phyloP scores from a whole-genome alignment of 2,888 invertebrate genomes.

The Drosophila bunnanda region DNA sequence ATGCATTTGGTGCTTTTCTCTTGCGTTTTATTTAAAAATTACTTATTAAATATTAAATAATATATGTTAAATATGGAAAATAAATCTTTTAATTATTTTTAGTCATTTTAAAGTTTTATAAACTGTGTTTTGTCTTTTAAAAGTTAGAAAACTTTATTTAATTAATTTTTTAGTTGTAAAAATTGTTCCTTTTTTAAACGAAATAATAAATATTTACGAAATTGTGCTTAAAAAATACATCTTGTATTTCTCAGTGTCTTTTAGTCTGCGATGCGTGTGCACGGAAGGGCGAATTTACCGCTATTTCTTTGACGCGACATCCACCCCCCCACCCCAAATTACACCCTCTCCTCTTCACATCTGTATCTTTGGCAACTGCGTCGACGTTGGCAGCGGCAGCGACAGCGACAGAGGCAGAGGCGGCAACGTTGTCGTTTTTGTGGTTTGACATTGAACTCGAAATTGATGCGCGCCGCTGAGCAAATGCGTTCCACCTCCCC shows the following conservation, averaged over 20 bases:
- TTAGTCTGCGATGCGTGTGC: conserved; percentile 9
- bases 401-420: conserved; percentile 12
- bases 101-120: background rate
- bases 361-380: conserved; percentile 19
- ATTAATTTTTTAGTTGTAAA: too few relatives aligned
- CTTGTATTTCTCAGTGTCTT: background rate
- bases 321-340: conserved; percentile 1
- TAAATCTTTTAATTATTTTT: background rate
- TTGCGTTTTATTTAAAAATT: too few relatives aligned
- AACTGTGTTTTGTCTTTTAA: background rate
- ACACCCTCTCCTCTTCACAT: background rate
- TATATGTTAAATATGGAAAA: too few relatives aligned
- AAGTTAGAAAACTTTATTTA: too few relatives aligned
- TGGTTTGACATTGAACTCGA: conserved; percentile 81
- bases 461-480: conserved; percentile 73
- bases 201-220: background rate
- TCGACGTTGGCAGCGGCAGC: conserved; percentile 28
- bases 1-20: too few relatives aligned
- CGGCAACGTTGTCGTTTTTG: conserved; percentile 57
- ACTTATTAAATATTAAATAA: too few relatives aligned
- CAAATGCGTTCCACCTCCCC: conserved; percentile 51
- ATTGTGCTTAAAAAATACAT: background rate
- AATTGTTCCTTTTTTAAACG: too few relatives aligned
- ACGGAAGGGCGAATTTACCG: conserved; percentile 17
- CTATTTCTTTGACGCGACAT: conserved; percentile 5